These are phyloP conservation scores for Cottus gobio DNA, from an alignment of 2,113 vertebrate genomes.

Conservation along the genomic window DNA sequence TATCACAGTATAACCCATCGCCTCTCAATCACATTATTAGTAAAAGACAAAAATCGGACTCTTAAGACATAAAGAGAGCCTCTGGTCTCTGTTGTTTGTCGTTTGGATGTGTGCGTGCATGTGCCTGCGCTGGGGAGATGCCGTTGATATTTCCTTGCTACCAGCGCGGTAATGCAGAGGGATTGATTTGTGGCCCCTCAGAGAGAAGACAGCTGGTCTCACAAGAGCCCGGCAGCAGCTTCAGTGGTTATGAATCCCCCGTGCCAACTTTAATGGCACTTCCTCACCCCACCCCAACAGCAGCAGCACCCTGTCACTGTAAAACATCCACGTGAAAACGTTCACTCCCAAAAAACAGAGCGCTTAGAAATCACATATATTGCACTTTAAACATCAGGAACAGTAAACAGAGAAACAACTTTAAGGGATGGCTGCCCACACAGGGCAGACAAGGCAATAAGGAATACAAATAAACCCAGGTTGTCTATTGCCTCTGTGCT, in stretches of 20 bases:
- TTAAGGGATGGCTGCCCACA: conserved; percentile 18
- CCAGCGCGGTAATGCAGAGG: conserved; percentile 40
- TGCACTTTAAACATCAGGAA: conserved; percentile 67
- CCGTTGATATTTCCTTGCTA: conserved; percentile 31
- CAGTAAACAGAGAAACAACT: conserved; percentile 26
- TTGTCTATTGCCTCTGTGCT: conserved; percentile 19
- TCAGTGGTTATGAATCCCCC: conserved; percentile 65
- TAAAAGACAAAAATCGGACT: conserved; percentile 37
- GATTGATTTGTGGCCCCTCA: conserved; percentile 67
- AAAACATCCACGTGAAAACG: conserved; percentile 22
- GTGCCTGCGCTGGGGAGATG: conserved; percentile 18
- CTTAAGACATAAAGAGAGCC: conserved; percentile 43
- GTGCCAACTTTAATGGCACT: conserved; percentile 49
- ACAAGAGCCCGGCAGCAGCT: conserved; percentile 58
- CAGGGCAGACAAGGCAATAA: conserved; percentile 18
- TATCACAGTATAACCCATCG: conserved; percentile 71
- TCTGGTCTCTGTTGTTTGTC: conserved; percentile 8
- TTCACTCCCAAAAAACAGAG: conserved; percentile 45
- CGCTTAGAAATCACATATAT: conserved; percentile 62
- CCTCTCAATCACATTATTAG: conserved; percentile 66
- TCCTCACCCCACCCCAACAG: not conserved
- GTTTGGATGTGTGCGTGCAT: not conserved
- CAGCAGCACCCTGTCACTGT: conserved; percentile 36
- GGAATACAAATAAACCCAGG: conserved; percentile 13
- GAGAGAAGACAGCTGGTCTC: conserved; percentile 63